Evolutionary conservation across 2,113 vertebrate species (phyloP).

Genomic region (Apodemus sylvaticus): DNA sequence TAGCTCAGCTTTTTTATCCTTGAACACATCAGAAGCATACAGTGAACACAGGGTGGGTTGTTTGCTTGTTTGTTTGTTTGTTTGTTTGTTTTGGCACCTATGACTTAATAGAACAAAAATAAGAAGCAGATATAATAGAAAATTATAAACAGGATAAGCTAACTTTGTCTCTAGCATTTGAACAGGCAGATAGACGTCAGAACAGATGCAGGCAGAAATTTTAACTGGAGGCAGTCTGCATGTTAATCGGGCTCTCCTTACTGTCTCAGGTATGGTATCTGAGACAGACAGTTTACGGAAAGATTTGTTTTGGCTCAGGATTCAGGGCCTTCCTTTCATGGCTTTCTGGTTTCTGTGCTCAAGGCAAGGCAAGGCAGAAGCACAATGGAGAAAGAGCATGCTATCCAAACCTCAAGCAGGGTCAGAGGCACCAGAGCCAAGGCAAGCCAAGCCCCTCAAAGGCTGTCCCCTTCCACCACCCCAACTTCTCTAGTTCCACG

Average conservation of each 20-base stretch:
- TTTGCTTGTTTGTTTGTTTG: no score
- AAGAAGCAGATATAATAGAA: background rate
- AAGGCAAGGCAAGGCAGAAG: background rate
- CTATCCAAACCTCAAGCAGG: background rate
- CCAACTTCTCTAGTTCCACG: background rate
- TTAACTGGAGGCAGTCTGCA: background rate
- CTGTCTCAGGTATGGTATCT: background rate
- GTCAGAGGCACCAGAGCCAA: background rate
- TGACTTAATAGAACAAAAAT: slow-evolving; percentile 11
- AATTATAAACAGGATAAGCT: slow-evolving; percentile 3
- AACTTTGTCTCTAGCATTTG: background rate
- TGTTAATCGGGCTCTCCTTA: background rate
- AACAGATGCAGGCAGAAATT: background rate
- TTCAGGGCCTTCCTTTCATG: background rate
- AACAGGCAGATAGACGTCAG: background rate
- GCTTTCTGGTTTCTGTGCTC: background rate
- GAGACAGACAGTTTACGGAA: background rate
- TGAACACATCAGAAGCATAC: slow-evolving; percentile 65
- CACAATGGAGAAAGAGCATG: background rate
- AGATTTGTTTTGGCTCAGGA: background rate
- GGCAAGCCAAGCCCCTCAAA: background rate
- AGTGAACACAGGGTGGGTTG: background rate
- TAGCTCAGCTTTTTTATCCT: slow-evolving; percentile 64
- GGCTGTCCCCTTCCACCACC: background rate
- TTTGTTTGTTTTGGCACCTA: background rate